phyloP scores from a whole-genome alignment of 2,797 vertebrate genomes.

The Manis javanica region DNA sequence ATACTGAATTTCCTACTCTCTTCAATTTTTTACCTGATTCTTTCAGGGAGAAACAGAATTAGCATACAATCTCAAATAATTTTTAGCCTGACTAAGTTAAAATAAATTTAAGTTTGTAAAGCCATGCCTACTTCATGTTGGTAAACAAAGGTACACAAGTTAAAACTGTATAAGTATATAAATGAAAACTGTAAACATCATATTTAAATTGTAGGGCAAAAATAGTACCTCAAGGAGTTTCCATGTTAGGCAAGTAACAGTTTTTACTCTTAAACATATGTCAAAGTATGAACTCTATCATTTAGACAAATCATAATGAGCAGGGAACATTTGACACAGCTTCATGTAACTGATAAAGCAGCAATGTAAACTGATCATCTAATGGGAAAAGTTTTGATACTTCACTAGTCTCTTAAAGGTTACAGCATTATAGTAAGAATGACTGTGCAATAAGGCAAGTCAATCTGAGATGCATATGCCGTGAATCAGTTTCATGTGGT shows the following conservation, averaged over 20 bases:
- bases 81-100: constrained; percentile 74
- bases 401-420: constrained; percentile 82
- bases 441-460: constrained; percentile 83
- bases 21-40: neutral
- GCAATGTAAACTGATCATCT: constrained; percentile 77
- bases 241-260: constrained; percentile 75
- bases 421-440: constrained; percentile 81
- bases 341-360: constrained; percentile 79
- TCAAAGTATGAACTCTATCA: constrained; percentile 76
- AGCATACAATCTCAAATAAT: constrained; percentile 48
- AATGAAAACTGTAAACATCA: constrained; percentile 79
- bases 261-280: constrained; percentile 80
- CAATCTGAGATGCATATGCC: constrained; percentile 83
- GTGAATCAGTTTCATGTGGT: constrained; percentile 83
- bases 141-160: constrained; percentile 76
- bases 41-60: constrained; percentile 5
- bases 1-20: constrained; percentile 44
- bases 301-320: constrained; percentile 85
- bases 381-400: constrained; percentile 84
- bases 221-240: constrained; percentile 83
- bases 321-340: constrained; percentile 79
- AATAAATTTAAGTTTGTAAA: constrained; percentile 79
- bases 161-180: constrained; percentile 49
- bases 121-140: constrained; percentile 52
- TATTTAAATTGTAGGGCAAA: constrained; percentile 83